Conservation (phyloP, 64 coral and sea anemone genomes). For the Catalaphyllia jardinei region DNA sequence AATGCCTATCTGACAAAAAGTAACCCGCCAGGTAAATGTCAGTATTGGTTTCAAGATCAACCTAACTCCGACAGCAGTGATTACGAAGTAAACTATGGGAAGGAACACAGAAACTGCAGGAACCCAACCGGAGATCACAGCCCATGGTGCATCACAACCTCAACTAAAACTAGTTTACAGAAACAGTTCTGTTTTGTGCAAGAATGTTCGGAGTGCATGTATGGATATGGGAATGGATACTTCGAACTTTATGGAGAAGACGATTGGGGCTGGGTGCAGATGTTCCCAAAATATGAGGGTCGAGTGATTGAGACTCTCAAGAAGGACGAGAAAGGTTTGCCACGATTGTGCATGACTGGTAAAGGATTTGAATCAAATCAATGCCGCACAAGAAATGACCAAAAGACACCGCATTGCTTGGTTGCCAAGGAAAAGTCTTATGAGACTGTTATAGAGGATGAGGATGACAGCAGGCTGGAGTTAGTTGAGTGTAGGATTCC, state of each 20-base stretch:
- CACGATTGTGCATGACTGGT: conserved; percentile 58
- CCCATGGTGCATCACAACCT: conserved; percentile 73
- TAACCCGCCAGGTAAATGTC: conserved; percentile 16
- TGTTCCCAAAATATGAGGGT: conserved; percentile 73
- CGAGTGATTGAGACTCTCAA: conserved; percentile 58
- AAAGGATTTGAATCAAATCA: conserved; percentile 51
- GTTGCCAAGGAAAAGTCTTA: conserved; percentile 46
- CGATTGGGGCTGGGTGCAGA: neutral
- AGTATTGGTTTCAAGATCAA: conserved; percentile 49
- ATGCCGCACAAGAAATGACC: conserved; percentile 31
- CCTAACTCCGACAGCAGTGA: neutral
- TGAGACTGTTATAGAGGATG: conserved; percentile 17
- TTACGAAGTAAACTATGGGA: conserved; percentile 32
- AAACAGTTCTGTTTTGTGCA: conserved; percentile 65
- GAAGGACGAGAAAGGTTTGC: conserved; percentile 31
- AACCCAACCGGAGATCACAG: conserved; percentile 53
- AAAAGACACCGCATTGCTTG: conserved; percentile 63
- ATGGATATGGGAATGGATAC: conserved; percentile 63
- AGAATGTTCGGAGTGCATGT: conserved; percentile 84
- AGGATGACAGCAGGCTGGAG: conserved; percentile 51
- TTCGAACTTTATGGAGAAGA: conserved; percentile 45
- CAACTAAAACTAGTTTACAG: neutral
- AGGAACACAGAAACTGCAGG: conserved; percentile 70
- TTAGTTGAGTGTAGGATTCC: conserved; percentile 57
- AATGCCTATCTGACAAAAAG: conserved; percentile 34